phyloP scores from a whole-genome alignment of 2,797 vertebrate species.

The Adelosebastes latens region DNA sequence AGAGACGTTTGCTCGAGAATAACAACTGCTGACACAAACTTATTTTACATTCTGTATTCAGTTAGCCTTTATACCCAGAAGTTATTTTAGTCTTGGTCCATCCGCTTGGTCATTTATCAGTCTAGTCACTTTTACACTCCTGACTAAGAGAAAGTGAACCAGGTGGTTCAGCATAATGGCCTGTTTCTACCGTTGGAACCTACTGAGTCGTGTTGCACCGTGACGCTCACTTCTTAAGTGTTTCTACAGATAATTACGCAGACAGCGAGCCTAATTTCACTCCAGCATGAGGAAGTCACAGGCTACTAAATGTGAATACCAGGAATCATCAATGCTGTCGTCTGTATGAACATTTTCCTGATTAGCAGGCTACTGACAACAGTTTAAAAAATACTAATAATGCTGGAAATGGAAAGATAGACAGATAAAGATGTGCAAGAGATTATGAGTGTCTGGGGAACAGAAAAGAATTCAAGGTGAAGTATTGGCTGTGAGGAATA shows the following conservation, averaged over 20 bases:
- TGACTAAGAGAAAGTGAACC: slow-evolving; percentile 5
- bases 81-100: not conserved
- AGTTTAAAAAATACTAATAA: not conserved
- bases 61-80: not conserved
- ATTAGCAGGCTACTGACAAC: not conserved
- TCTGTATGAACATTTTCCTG: not conserved
- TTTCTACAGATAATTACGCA: slow-evolving; percentile 1
- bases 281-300: not conserved
- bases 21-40: not conserved
- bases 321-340: not conserved
- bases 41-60: not conserved
- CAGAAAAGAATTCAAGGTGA: not conserved
- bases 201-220: not conserved
- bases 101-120: not conserved
- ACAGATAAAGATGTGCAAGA: not conserved
- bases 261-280: not conserved
- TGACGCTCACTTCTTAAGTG: not conserved
- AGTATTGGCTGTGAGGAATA: not conserved
- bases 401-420: not conserved
- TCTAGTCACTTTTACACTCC: not conserved
- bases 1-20: not conserved
- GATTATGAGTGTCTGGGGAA: not conserved
- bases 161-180: not conserved
- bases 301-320: not conserved
- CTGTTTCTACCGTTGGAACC: not conserved